phyloP scores from a whole-genome alignment of 2,113 vertebrate species.

The Oryzias woworae region DNA sequence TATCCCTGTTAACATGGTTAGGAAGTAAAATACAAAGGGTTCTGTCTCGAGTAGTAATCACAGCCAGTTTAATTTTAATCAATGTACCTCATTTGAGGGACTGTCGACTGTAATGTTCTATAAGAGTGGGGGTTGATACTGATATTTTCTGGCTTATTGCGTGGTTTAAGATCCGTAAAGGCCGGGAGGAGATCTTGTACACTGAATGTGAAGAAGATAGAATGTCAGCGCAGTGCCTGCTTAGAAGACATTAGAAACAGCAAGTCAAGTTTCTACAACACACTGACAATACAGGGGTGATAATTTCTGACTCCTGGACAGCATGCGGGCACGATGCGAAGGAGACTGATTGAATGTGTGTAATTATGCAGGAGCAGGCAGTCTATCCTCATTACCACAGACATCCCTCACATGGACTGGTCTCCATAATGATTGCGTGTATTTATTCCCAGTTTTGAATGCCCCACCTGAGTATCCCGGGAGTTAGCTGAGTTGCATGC shows the following conservation, averaged over 20 bases:
- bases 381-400: constrained; percentile 62
- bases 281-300: constrained; percentile 31
- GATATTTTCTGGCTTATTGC: neutral
- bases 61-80: constrained; percentile 6
- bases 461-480: constrained; percentile 40
- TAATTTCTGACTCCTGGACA: constrained; percentile 45
- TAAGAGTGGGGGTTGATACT: neutral
- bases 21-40: constrained; percentile 13
- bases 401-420: constrained; percentile 45
- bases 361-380: constrained; percentile 48
- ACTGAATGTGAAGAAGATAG: neutral
- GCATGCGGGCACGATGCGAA: constrained; percentile 27
- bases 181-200: neutral
- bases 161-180: neutral
- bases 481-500: constrained; percentile 4
- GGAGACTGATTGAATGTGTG: constrained; percentile 45
- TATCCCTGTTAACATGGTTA: constrained; percentile 19
- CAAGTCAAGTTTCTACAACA: constrained; percentile 17
- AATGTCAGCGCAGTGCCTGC: constrained; percentile 4
- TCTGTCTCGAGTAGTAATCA: constrained; percentile 4
- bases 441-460: constrained; percentile 46
- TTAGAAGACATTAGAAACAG: constrained; percentile 13
- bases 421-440: constrained; percentile 47
- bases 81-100: constrained; percentile 7
- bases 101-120: neutral